Conservation (phyloP, 2,797 vertebrate species). For the Periophthalmus magnuspinnatus region DNA sequence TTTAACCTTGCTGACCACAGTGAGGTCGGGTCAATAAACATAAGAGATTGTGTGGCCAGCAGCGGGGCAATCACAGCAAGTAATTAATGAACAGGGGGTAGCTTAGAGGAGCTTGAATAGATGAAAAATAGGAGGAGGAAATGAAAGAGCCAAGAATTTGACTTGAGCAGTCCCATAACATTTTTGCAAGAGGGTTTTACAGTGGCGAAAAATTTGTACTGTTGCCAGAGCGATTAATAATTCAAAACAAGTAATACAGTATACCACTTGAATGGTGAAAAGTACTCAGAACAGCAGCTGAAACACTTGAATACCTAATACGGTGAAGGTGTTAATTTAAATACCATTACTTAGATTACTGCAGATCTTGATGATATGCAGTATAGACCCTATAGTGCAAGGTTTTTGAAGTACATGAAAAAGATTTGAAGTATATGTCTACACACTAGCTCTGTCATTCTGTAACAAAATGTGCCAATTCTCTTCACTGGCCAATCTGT, state of each 20-base stretch:
- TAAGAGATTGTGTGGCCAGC: slow-evolving; percentile 30
- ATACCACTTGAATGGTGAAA: background rate
- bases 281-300: background rate
- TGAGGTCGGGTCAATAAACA: slow-evolving; percentile 58
- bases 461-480: background rate
- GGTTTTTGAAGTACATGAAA: background rate
- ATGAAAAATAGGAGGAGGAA: background rate
- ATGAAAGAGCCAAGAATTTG: background rate
- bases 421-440: background rate
- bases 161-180: background rate
- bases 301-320: no score
- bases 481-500: slow-evolving; percentile 18
- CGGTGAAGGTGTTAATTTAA: no score
- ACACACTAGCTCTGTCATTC: background rate
- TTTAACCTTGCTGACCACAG: slow-evolving; percentile 47
- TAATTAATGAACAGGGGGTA: slow-evolving; percentile 37
- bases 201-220: background rate
- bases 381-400: background rate
- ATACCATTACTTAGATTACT: no score
- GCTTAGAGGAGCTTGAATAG: slow-evolving; percentile 4
- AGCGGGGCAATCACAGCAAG: slow-evolving; percentile 41
- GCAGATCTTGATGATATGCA: no score
- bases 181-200: background rate
- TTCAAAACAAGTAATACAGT: background rate
- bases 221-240: background rate